Base-by-base conservation (phyloP, 2,113 vertebrate genomes). In the Epinephelus lanceolatus region DNA sequence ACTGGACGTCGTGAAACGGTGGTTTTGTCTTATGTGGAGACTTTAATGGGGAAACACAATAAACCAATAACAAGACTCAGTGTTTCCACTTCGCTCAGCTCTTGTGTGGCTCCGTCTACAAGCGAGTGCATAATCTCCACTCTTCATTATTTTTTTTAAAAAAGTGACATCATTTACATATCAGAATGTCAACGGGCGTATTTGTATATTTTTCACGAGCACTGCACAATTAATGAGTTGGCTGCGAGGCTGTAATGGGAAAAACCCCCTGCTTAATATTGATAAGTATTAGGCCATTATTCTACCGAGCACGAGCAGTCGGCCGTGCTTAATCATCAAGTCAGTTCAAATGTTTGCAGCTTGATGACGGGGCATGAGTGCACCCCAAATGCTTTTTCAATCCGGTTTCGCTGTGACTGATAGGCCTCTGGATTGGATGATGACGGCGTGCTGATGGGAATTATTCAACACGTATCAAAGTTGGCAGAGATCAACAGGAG, bases 131-230 rank as follows among this genome's bases (percentile, higher is more conserved):
- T 81, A 77, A 86, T 84, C 80, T 78, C 55, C 61, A 60, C 76
- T 82, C 65, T 71, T 75, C 74, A 66, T 86, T 76, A 76, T 84
- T 62, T 23, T 6, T 84, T 62, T 23, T 6, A 61, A 71, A 75
- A 63, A 60, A 83, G 11, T 30, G 80, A 63, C 86, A 85, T 15
- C 11, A 86, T 91, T 92, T 90, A 65, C 88, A 90, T 90, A 86
- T 88, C 85, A 81, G 55, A 89, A 90, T 86, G 80, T 88, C 88
- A 86, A 81, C 52, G 18, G 23, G 9, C 5, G 8, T 25, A 90
- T 91, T 85, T 88, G 84, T 78, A 91, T 84, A 84, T 87, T 73
- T 86, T 84, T 87, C 76, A 86, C 76, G 74, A 90, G 74, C 70
- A 2, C 65, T 30, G 69, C 86, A 78, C 71, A 82, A 86, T 90